Conservation (phyloP, 2,797 vertebrate species). For the Silurus lanzhouensis region DNA sequence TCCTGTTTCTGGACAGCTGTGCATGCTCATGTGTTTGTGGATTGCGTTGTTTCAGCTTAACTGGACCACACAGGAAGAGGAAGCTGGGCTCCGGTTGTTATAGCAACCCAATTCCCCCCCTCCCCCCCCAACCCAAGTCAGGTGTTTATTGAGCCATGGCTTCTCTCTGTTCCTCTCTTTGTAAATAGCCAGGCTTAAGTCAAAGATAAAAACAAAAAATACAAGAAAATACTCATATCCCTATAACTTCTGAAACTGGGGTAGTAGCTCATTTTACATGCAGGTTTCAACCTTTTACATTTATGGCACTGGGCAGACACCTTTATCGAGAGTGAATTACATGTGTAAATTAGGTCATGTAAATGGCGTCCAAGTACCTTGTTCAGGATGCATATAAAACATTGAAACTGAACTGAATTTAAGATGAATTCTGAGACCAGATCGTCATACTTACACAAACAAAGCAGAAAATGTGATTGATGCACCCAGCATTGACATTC, state of each 20-base stretch:
- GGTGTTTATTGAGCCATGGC: conserved; percentile 55
- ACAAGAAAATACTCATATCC: not conserved
- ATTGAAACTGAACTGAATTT: not conserved
- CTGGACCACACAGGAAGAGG: conserved; percentile 59
- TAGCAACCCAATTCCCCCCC: conserved; percentile 52
- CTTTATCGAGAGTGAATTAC: no score
- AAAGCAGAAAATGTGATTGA: not conserved
- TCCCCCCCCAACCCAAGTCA: conserved; percentile 35
- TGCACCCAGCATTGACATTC: not conserved
- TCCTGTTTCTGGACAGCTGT: not conserved
- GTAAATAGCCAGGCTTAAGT: not conserved
- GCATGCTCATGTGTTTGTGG: not conserved
- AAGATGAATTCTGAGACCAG: not conserved
- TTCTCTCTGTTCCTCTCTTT: not conserved
- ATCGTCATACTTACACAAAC: not conserved
- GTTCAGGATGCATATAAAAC: conserved; percentile 2
- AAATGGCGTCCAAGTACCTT: not conserved
- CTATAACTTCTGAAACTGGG: not conserved
- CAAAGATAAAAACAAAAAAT: not conserved
- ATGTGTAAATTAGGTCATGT: not conserved
- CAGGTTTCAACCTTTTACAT: not conserved
- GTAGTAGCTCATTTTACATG: not conserved
- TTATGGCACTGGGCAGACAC: not conserved
- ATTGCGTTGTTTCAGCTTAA: conserved; percentile 31
- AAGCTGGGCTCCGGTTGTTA: conserved; percentile 62